phyloP scores from a whole-genome alignment of 2,113 vertebrate genomes.

The Pantherophis guttatus region DNA sequence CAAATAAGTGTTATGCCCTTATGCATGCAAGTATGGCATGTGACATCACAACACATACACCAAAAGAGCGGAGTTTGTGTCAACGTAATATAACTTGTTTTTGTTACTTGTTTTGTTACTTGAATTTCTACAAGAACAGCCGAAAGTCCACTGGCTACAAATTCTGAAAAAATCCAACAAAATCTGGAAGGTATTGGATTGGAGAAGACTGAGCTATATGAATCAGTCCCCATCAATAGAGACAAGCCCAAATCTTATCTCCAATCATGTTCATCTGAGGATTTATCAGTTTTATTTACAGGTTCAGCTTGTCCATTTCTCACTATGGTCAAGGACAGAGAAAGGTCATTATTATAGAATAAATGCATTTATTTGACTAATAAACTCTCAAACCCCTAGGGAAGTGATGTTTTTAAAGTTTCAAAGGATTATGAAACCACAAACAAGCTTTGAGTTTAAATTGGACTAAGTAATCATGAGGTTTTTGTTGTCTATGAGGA shows the following conservation, averaged over 20 bases:
- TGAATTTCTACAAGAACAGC: not conserved
- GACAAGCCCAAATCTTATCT: not conserved
- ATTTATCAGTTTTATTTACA: not conserved
- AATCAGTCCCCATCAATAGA: not conserved
- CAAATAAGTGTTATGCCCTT: not conserved
- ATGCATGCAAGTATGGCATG: not conserved
- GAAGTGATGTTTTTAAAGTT: not conserved
- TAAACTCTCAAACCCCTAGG: not conserved
- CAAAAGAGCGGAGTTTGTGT: not conserved
- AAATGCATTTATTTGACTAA: not conserved
- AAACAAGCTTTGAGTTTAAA: not conserved
- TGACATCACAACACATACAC: not conserved
- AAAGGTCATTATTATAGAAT: not conserved
- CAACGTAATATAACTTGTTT: not conserved
- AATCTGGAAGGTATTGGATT: not conserved
- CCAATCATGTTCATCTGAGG: not conserved
- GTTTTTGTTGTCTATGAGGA: not conserved
- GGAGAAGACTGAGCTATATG: not conserved
- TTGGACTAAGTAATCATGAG: slow-evolving; percentile 45
- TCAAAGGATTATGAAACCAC: not conserved
- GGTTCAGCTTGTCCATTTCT: not conserved
- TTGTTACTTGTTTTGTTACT: not conserved
- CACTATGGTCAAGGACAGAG: not conserved
- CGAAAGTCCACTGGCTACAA: not conserved
- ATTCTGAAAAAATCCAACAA: not conserved